Conservation (phyloP, 2,888 invertebrate species). For the Serrognathus titanus region DNA sequence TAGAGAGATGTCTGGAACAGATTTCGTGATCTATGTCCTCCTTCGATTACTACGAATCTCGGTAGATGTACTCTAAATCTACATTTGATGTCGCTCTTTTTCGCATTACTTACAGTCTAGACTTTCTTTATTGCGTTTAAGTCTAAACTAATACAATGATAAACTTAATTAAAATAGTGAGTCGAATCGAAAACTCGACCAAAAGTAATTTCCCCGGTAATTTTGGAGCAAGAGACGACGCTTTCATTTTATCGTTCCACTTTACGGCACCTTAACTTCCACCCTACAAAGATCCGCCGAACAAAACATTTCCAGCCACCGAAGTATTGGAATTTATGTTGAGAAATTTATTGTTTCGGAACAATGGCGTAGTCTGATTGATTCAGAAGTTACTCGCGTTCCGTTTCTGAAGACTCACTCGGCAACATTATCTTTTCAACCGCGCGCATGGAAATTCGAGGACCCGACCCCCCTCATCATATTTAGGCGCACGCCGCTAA, state of each 20-base stretch:
- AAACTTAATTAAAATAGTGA: too few species aligned
- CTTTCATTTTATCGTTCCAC: not conserved
- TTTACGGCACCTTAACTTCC: not conserved
- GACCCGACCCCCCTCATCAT: too few species aligned
- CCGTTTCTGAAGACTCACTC: not conserved
- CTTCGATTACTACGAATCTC: constrained; percentile 1
- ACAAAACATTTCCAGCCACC: not conserved
- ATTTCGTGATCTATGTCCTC: constrained; percentile 11
- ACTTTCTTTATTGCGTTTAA: too few species aligned
- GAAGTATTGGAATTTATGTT: constrained; percentile 12
- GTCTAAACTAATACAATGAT: too few species aligned
- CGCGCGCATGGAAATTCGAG: too few species aligned
- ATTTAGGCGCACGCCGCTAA: not conserved
- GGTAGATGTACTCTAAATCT: constrained; percentile 1
- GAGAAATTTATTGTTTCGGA: constrained; percentile 12
- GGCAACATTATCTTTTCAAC: too few species aligned
- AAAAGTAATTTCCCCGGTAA: too few species aligned
- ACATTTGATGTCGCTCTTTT: not conserved
- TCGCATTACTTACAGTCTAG: not conserved
- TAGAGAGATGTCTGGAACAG: constrained; percentile 26
- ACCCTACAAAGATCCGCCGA: not conserved
- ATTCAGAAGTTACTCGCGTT: not conserved
- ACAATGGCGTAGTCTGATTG: constrained; percentile 10
- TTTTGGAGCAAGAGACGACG: too few species aligned
- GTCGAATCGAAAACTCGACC: too few species aligned